Evolutionary conservation across 2,113 vertebrate genomes (phyloP), one percentile per base, ranked within the genome.

Genomic region (Xyliphius kryptos): DNA sequence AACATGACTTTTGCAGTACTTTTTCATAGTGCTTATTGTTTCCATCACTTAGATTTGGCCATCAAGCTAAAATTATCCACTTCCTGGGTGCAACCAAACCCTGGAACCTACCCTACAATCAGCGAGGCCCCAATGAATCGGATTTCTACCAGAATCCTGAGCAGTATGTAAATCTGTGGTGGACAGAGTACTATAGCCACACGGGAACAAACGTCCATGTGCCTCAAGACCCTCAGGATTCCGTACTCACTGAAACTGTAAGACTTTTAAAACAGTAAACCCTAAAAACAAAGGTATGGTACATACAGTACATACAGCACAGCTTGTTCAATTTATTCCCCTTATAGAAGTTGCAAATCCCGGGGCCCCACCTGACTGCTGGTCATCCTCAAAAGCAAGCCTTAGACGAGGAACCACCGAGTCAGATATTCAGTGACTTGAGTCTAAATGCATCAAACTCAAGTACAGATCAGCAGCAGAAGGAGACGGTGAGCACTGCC

Each of bases 61-160:
- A 87, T 49, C 55, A 82, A 3, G 89, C 85, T 3, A 95, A 90
- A 77, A 89, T 96, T 3, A 79, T 96, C 67, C 93, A 93, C 68
- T 97, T 97, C 66, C n/a, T 88, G 19, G 92, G 94, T 43, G 12
- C 75, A 0, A 44, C 14, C 3, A 97, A 96, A 50, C 94, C 94
- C 0, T 95, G 94, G 93, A 80, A 77, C 38, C 83, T 76, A 66
- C 74, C 36, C 38, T 85, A 81, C 2, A 66, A 83, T 36, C 71
- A 75, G 5, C 81, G 85, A 61, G 77, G 15, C n/a, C n/a, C 72
- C 1, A 81, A 75, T 7, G 70, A 38, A 4, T 15, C 73, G 32
- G 73, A 78, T 50, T 5, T 20, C 10, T 74, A 46, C 46, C 32
- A 21, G 54, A 68, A 49, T 47, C 73, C 81, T 67, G 81, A 40